phyloP scores from a whole-genome alignment of 2,888 invertebrate species.

The Tholera decimalis region DNA sequence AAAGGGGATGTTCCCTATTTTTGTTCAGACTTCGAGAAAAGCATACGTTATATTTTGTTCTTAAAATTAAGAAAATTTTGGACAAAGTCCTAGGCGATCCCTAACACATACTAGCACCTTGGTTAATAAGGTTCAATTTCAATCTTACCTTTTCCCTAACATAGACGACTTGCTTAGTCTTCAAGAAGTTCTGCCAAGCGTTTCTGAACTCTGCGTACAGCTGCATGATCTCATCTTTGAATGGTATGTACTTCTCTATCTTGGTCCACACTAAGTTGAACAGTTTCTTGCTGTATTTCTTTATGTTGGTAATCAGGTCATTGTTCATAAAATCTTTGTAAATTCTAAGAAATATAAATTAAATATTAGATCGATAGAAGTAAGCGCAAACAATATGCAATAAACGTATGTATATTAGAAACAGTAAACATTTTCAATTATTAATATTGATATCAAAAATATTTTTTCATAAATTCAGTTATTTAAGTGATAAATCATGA shows the following conservation, averaged over 20 bases:
- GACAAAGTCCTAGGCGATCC: background rate
- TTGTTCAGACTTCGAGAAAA: background rate
- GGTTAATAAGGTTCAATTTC: background rate
- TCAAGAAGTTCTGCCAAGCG: constrained; percentile 85
- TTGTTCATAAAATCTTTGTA: constrained; percentile 95
- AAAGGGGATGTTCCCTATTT: background rate
- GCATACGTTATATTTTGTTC: background rate
- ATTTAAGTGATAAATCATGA: too few species aligned
- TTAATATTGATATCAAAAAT: too few species aligned
- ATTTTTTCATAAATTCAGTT: too few species aligned
- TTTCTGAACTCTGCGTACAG: constrained; percentile 84
- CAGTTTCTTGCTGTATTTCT: constrained; percentile 93
- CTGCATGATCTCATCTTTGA: constrained; percentile 85
- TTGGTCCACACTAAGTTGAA: constrained; percentile 90
- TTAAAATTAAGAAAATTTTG: background rate
- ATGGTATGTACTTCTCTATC: constrained; percentile 86
- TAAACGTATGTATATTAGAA: too few species aligned
- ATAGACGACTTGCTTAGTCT: constrained; percentile 85
- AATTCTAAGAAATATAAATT: constrained; percentile 81
- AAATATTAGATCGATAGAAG: background rate
- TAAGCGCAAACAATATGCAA: too few species aligned
- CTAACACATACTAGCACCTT: background rate
- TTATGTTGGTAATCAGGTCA: constrained; percentile 95
- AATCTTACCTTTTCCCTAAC: constrained; percentile 82
- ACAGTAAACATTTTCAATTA: too few species aligned